Percentiles rank a stretch among this genome's conserved stretches.
phyloP scores from a whole-genome alignment of 2,888 invertebrate genomes.

The Mesoligia furuncula region DNA sequence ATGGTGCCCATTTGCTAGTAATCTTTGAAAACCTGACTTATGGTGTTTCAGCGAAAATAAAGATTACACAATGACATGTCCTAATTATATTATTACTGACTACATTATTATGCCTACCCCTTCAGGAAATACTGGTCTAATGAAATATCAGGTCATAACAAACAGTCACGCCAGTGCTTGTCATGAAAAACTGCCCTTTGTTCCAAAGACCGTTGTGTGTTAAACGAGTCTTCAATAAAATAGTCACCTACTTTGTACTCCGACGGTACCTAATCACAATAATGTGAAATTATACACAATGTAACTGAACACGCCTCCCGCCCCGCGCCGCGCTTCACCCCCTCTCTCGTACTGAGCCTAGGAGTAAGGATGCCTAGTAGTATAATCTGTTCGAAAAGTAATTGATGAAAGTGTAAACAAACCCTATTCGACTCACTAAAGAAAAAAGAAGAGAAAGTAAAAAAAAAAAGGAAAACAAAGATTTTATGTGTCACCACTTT shows the following conservation, averaged over 20 bases:
- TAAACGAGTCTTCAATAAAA: not conserved
- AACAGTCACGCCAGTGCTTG: not conserved
- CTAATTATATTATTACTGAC: not conserved
- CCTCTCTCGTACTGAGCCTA: not conserved
- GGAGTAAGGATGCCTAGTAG: not conserved
- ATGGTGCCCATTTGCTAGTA: not conserved
- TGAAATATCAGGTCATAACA: not conserved
- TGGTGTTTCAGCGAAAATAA: not conserved
- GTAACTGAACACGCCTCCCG: constrained; percentile 44
- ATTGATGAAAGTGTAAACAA: not conserved
- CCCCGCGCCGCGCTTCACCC: not conserved
- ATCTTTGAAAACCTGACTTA: not conserved
- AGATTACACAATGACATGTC: not conserved
- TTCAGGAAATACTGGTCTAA: no score
- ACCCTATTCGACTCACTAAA: no score
- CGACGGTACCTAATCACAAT: constrained; percentile 46
- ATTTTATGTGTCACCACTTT: not conserved
- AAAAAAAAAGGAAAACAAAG: no score
- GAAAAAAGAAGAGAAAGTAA: no score
- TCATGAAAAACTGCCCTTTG: not conserved
- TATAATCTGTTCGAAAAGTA: not conserved
- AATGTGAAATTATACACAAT: constrained; percentile 42
- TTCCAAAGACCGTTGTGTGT: not conserved
- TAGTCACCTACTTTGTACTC: constrained; percentile 4
- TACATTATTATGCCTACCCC: not conserved